Base-by-base conservation (phyloP, 2,888 invertebrate genomes). In the Apodemia duryi region DNA sequence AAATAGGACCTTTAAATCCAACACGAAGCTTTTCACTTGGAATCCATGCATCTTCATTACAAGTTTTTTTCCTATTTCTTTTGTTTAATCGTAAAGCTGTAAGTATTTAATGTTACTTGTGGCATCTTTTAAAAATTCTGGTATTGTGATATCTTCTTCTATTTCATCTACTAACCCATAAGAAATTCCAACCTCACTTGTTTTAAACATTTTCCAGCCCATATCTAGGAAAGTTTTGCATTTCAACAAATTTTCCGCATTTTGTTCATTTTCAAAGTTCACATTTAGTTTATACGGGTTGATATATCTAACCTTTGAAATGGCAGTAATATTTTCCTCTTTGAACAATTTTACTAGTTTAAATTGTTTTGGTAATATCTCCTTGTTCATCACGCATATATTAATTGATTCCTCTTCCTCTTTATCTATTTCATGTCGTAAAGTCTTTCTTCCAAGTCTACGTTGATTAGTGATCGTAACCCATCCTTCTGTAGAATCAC, bases 1-100 rank as follows among this genome's bases (percentile, higher is more conserved):
- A 38, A 21, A 35, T 13, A 9, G 35, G n/a, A n/a, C 63, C 63
- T 10, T 63, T 54, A 38, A 63, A 63, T n/a, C 54, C 32, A 9
- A 63, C 6, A 9, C 54, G 51, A 32, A 63, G 21, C 35, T 51
- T 54, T 38, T 63, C 63, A 9, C 54, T 52, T 7, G 32, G 9
- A 7, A 52, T 41, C 62, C 62, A n/a, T 43, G 51, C 51, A 51
- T 51, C 51, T 21, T 51, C 21, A 51, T 51, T 21, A 51, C 51
- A 21, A 21, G 51, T 51, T 51, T 51, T 51, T 51, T 51, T 21
- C 11, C 21, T 21, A 7, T 51, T 51, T 21, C n/a, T 51, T 51
- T 51, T 51, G 21, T 51, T 51, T 51, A 51, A 51, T 6, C 51
- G 51, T 21, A 51, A 51, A 21, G 51, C 51, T 21, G 51, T 21